Evolutionary conservation across 2,888 invertebrate genomes (phyloP).

Genomic region (Oligia fasciuncula): DNA sequence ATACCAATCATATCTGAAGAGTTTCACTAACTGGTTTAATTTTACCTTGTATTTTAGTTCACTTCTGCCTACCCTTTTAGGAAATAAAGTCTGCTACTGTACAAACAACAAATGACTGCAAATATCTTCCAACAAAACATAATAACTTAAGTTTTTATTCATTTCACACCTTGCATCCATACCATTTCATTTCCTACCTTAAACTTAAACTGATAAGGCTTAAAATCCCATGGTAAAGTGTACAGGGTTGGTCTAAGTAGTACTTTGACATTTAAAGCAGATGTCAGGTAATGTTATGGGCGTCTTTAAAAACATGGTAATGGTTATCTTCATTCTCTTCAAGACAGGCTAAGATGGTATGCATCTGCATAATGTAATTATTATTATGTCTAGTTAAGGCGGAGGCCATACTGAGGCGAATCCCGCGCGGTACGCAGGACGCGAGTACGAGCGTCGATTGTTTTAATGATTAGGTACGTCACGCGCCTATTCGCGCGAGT

Average conservation of each 20-base stretch:
- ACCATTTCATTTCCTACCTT: slow-evolving; percentile 6
- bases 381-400: neutral
- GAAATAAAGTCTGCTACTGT: neutral
- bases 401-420: neutral
- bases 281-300: slow-evolving; percentile 34
- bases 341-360: slow-evolving; percentile 9
- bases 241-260: slow-evolving; percentile 13
- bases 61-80: neutral
- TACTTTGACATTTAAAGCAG: slow-evolving; percentile 41
- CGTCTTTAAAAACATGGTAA: slow-evolving; percentile 25
- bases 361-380: slow-evolving; percentile 22
- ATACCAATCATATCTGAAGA: too few species aligned
- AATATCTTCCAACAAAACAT: slow-evolving; percentile 36
- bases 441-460: neutral
- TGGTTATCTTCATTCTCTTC: slow-evolving; percentile 2
- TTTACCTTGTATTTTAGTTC: neutral
- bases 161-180: slow-evolving; percentile 34
- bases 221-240: neutral
- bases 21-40: too few species aligned
- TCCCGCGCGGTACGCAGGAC: neutral
- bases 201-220: accelerated
- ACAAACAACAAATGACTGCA: slow-evolving; percentile 30
- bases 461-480: neutral
- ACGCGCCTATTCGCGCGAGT: too few species aligned
- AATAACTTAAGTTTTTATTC: slow-evolving; percentile 9